Conservation (phyloP, 35 echinoderm and acorn worm species). For the Apostichopus parvimensis region DNA sequence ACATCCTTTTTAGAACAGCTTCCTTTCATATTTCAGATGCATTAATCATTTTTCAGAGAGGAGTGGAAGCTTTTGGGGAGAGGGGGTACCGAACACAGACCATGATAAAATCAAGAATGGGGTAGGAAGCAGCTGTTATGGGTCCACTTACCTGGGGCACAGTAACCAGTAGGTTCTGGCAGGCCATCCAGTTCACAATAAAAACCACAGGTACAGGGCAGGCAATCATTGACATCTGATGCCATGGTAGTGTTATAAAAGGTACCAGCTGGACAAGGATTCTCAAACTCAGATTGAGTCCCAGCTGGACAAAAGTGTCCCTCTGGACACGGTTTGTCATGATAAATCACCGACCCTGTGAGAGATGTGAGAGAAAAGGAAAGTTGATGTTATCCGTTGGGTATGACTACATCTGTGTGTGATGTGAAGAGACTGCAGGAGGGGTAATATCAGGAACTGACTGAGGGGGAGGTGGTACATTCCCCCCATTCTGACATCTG, state of each 20-base stretch:
- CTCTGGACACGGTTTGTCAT: constrained; percentile 91
- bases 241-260: constrained; percentile 86
- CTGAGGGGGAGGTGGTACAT: no score
- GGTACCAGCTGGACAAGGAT: constrained; percentile 84
- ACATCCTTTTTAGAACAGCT: no score
- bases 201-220: constrained; percentile 73
- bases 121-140: not conserved
- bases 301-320: constrained; percentile 89
- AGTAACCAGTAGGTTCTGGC: constrained; percentile 64
- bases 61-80: no score
- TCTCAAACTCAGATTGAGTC: constrained; percentile 73
- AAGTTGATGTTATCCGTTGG: not conserved
- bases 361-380: not conserved
- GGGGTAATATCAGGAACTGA: no score
- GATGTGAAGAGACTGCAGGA: no score
- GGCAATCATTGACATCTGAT: constrained; percentile 65
- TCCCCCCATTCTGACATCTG: no score
- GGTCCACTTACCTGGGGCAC: constrained; percentile 71
- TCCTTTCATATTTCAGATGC: no score
- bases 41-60: no score
- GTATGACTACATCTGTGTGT: no score
- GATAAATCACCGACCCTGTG: constrained; percentile 79
- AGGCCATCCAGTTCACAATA: constrained; percentile 93
- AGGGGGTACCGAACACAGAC: no score
- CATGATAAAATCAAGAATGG: no score